Evolutionary conservation across 1,140 invertebrate species (phyloP).

Genomic region (Trypoxylus dichotomus): DNA sequence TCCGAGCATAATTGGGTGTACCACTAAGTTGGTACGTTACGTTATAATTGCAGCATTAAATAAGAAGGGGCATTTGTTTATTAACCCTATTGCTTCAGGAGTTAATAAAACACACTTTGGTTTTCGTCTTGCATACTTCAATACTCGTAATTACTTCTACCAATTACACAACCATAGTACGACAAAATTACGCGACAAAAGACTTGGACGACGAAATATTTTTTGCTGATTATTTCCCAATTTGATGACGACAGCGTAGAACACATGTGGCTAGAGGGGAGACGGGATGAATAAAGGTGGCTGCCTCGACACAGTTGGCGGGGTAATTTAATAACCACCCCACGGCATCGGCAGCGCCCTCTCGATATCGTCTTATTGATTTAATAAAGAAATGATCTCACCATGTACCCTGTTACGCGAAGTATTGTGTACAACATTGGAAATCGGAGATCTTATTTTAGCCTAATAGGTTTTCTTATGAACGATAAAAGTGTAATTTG

Average conservation of each 20-base stretch:
- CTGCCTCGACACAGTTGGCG: constrained; percentile 35
- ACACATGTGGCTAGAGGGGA: constrained; percentile 16
- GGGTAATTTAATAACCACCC: constrained; percentile 44
- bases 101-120: too few species aligned
- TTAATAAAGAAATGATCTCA: constrained; percentile 44
- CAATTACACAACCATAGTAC: background rate
- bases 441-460: constrained; percentile 13
- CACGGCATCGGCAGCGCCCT: constrained; percentile 32
- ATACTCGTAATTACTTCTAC: background rate
- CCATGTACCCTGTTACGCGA: constrained; percentile 33
- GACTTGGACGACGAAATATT: background rate
- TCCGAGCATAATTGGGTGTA: too few species aligned
- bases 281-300: constrained; percentile 24
- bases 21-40: too few species aligned
- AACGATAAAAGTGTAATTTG: background rate
- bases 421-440: constrained; percentile 15
- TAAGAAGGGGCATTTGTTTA: too few species aligned
- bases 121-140: too few species aligned
- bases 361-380: constrained; percentile 40
- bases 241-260: background rate
- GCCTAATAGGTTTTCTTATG: background rate
- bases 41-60: too few species aligned
- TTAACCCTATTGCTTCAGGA: too few species aligned
- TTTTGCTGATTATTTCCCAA: constrained; percentile 23
- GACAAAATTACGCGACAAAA: background rate